Base-by-base conservation (phyloP, 2,113 vertebrate species). In the Lynx canadensis region DNA sequence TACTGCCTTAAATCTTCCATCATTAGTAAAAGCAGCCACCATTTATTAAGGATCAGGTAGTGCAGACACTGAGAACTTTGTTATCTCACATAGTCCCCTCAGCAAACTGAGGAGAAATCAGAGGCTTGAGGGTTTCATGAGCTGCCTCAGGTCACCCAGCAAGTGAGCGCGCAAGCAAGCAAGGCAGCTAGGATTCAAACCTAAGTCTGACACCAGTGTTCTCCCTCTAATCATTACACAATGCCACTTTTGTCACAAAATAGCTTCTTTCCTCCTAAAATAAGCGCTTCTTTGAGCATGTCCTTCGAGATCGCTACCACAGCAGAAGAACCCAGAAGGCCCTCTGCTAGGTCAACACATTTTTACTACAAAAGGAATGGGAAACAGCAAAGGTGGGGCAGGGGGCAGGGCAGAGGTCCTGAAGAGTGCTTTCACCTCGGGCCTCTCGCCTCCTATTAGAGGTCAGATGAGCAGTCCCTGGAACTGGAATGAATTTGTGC, bases 371-470 rank as follows among this genome's bases (percentile, higher is more conserved):
- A 66, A 45, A 83, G 3, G 15, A 50, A 86, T 18, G 5, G 45
- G 60, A 93, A 68, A 36, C 25, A 31, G 33, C 69, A 95, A 82
- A 73, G 14, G 23, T 48, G 11, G 1, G 31, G 25, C 23, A 21
- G 45, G 31, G 10, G 41, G 27, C 21, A 5, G 29, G 57, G 25
- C 31, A 29, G 23, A 85, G 41, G 60, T 48, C 73, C 74, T 33
- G 14, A 95, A 82, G 52, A 76, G 68, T 18, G 78, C 50, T 18
- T 74, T 87, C 81, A 83, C 94, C 88, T 95, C 63, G 68, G 83
- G 83, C 63, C 92, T 83, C 38, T 27, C 31, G 23, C 41, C 74
- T 95, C 74, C 36, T 0, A 6, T 27, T 1, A 74, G n/a, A 79
- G 95, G 48, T 96, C 97, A 88, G 89, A 66, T 1, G 19, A 87